These are phyloP conservation scores for Sylvia atricapilla DNA, from an alignment of 2,113 vertebrate species.

Conservation along the genomic window DNA sequence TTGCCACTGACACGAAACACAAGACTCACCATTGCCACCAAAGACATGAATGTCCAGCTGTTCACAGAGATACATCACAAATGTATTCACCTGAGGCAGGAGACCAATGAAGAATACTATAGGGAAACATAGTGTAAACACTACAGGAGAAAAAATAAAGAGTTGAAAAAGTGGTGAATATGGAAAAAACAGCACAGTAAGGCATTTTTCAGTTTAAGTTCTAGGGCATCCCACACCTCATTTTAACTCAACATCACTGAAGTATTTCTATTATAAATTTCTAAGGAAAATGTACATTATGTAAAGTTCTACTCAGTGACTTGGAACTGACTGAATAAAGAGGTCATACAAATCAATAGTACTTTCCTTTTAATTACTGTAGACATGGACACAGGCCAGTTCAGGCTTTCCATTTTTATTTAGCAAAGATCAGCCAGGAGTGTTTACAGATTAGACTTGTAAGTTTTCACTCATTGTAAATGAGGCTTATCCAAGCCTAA, in stretches of 20 bases:
- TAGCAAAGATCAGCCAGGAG: background rate
- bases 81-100: slow-evolving; percentile 98
- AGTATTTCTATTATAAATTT: background rate
- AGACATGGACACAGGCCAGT: background rate
- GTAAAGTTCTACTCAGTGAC: background rate
- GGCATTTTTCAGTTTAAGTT: background rate
- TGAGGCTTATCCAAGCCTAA: background rate
- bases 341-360: background rate
- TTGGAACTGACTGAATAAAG: background rate
- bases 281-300: background rate
- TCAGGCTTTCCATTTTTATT: background rate
- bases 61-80: slow-evolving; percentile 98
- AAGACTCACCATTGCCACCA: slow-evolving; percentile 92
- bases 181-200: background rate
- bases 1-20: background rate
- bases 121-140: slow-evolving; percentile 97
- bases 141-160: slow-evolving; percentile 52
- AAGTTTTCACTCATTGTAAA: background rate
- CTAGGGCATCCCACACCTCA: background rate
- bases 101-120: slow-evolving; percentile 96
- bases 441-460: background rate
- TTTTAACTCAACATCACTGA: background rate
- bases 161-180: background rate
- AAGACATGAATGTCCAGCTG: slow-evolving; percentile 98
- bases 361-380: background rate